Evolutionary conservation across 2,888 invertebrate genomes (phyloP).

Genomic region (Incurvaria masculella): DNA sequence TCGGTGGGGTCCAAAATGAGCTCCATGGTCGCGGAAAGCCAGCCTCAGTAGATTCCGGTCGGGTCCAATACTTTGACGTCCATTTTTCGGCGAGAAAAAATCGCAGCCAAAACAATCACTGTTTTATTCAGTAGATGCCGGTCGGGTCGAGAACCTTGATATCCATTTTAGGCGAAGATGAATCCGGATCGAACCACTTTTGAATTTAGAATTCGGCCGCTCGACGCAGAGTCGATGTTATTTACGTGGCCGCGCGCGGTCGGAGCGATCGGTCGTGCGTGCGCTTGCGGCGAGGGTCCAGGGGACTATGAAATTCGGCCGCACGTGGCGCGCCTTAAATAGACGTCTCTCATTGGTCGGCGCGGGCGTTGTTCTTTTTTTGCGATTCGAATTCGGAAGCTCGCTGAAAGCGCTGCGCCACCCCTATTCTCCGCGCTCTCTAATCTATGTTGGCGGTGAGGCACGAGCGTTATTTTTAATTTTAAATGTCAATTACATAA

Average conservation of each 20-base stretch:
- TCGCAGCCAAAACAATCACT: too few species aligned
- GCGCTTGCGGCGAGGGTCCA: constrained; percentile 28
- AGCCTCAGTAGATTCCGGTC: not conserved
- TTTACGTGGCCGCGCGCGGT: constrained; percentile 34
- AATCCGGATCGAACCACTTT: constrained; percentile 24
- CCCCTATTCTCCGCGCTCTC: not conserved
- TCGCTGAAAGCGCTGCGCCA: constrained; percentile 31
- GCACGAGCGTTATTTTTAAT: too few species aligned
- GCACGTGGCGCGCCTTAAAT: constrained; percentile 48
- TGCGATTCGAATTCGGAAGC: constrained; percentile 52
- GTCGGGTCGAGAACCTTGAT: constrained; percentile 50
- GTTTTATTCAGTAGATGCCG: constrained; percentile 33
- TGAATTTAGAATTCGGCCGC: not conserved
- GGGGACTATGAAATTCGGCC: constrained; percentile 34
- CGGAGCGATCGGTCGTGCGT: constrained; percentile 25
- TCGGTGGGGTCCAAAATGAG: constrained; percentile 11
- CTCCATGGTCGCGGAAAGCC: constrained; percentile 11
- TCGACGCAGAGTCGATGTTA: constrained; percentile 37
- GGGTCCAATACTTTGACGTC: not conserved
- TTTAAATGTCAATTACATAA: too few species aligned
- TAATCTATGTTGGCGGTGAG: too few species aligned
- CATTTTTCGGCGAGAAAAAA: too few species aligned
- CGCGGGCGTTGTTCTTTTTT: constrained; percentile 47
- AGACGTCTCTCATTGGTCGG: constrained; percentile 28
- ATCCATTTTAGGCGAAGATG: constrained; percentile 34